Percentiles rank a stretch among this genome's conserved stretches.
phyloP scores from a whole-genome alignment of 35 echinoderm and acorn worm species.

The Ptychodera flava region DNA sequence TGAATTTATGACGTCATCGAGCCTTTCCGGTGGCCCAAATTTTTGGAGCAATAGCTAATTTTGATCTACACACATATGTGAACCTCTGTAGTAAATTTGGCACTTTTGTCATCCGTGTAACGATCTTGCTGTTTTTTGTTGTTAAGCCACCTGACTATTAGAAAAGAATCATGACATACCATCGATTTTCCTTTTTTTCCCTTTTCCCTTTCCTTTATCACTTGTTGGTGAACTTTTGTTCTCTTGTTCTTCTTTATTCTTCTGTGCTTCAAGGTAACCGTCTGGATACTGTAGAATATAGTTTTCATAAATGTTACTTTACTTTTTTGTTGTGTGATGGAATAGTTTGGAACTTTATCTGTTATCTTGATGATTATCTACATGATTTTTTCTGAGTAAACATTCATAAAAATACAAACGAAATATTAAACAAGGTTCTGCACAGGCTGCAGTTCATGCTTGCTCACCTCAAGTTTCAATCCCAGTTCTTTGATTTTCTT shows the following conservation, averaged over 20 bases:
- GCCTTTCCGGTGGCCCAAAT: no score
- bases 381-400: neutral
- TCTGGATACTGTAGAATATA: slow-evolving; percentile 86
- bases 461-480: slow-evolving; percentile 61
- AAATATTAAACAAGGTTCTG: neutral
- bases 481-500: slow-evolving; percentile 76
- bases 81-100: no score
- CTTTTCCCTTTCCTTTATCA: slow-evolving; percentile 64
- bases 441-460: no score
- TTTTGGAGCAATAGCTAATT: no score
- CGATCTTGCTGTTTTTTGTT: no score
- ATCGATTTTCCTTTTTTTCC: slow-evolving; percentile 38
- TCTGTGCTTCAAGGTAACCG: slow-evolving; percentile 83
- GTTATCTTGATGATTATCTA: neutral
- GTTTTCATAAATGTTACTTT: no score
- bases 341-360: neutral
- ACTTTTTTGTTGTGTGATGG: no score
- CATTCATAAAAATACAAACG: neutral
- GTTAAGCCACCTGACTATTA: no score
- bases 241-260: slow-evolving; percentile 37
- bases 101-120: no score
- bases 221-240: slow-evolving; percentile 13
- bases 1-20: no score
- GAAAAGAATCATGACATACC: no score
- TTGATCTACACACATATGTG: no score